These are phyloP conservation scores for Drosophila navojoa DNA, from an alignment of 1,140 invertebrate genomes.

Conservation along the genomic window DNA sequence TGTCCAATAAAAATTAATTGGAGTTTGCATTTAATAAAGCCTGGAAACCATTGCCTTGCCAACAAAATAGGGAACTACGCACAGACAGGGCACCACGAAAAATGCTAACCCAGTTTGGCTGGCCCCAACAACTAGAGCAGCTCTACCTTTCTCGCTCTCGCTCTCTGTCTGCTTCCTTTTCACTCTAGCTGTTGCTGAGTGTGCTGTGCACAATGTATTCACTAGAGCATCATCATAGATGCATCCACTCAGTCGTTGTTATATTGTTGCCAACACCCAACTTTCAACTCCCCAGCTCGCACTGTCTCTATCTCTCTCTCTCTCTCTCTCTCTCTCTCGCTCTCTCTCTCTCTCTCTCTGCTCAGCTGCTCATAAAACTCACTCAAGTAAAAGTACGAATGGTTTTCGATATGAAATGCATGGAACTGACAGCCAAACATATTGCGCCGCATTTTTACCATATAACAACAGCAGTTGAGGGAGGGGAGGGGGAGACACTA, in stretches of 20 bases:
- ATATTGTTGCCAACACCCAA: conserved; percentile 41
- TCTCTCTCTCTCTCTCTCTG: not conserved
- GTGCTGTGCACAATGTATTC: conserved; percentile 64
- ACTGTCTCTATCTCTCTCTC: not conserved
- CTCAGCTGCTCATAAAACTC: conserved; percentile 71
- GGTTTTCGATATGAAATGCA: conserved; percentile 82
- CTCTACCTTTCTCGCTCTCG: conserved; percentile 2
- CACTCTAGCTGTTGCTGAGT: not conserved
- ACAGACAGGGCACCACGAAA: conserved; percentile 26
- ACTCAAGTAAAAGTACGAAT: conserved; percentile 82
- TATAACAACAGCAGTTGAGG: conserved; percentile 19
- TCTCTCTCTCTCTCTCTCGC: not conserved
- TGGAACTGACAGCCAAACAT: conserved; percentile 81
- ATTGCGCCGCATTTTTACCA: conserved; percentile 71
- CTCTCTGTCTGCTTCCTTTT: conserved; percentile 14
- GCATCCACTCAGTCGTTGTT: conserved; percentile 66
- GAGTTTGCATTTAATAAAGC: conserved; percentile 79
- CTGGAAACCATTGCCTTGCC: not conserved
- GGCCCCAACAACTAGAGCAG: conserved; percentile 25
- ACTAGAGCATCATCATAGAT: conserved; percentile 76
- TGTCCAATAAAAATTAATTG: conserved; percentile 81
- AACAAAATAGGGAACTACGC: conserved; percentile 1
- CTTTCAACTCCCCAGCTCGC: not conserved
- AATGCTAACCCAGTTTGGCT: conserved; percentile 52
- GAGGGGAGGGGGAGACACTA: not conserved